Evolutionary conservation across 1,140 invertebrate genomes (phyloP).

Genomic region (Aricia agestis): DNA sequence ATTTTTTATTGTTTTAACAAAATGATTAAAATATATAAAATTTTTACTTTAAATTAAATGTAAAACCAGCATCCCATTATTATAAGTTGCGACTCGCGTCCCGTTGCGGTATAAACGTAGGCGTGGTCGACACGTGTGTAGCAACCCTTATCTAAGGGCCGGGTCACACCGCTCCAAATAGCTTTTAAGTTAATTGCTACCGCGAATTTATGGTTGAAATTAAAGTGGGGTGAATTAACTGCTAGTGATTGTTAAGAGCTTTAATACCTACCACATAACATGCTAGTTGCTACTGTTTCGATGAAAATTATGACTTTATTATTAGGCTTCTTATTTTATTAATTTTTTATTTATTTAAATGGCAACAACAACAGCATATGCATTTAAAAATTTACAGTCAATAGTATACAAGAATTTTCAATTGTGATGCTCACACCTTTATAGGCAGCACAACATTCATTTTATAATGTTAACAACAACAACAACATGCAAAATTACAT

Average conservation of each 20-base stretch:
- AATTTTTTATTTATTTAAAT: too few species aligned
- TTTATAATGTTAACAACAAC: too few species aligned
- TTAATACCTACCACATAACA: background rate
- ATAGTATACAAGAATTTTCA: too few species aligned
- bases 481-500: too few species aligned
- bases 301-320: background rate
- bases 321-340: too few species aligned
- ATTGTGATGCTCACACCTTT: too few species aligned
- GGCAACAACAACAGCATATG: too few species aligned
- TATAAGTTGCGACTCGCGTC: conserved; percentile 1
- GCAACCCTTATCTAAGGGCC: conserved; percentile 60
- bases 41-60: background rate
- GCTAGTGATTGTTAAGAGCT: background rate
- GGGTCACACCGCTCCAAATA: conserved; percentile 49
- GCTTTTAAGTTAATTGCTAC: conserved; percentile 70
- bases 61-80: conserved; percentile 11
- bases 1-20: too few species aligned
- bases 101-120: conserved; percentile 41
- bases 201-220: conserved; percentile 49
- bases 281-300: background rate
- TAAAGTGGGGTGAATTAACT: conserved; percentile 53
- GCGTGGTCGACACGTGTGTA: conserved; percentile 57
- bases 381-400: too few species aligned
- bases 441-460: too few species aligned
- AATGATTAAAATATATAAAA: too few species aligned